A percentile compares a stretch with the other conserved stretches of the same genome.
Conservation (phyloP, 2,797 vertebrate genomes). For the Halcyon badia region DNA sequence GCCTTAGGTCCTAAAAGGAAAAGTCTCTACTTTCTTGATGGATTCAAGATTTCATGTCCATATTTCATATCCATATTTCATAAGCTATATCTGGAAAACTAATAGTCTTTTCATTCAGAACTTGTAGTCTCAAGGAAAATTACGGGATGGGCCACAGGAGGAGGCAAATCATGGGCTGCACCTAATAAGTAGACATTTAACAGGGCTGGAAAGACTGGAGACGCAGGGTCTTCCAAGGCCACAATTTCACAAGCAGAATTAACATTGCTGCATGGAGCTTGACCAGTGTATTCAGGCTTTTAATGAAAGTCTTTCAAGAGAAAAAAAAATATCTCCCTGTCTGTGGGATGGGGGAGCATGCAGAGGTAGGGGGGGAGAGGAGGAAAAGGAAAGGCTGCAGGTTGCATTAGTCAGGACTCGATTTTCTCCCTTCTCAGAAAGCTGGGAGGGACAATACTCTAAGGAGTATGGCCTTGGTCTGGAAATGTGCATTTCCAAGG, state of each 20-base stretch:
- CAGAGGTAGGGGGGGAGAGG: neutral
- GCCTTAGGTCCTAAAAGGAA: conserved; percentile 3
- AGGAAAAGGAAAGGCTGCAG: neutral
- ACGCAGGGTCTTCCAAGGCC: conserved; percentile 17
- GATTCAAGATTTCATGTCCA: conserved; percentile 30
- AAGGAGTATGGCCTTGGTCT: neutral
- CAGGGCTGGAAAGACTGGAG: neutral
- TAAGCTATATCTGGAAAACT: conserved; percentile 32
- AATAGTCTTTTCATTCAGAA: conserved; percentile 48
- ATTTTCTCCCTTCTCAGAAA: neutral
- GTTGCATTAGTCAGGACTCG: neutral
- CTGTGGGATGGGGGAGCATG: neutral
- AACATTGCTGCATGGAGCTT: conserved; percentile 35
- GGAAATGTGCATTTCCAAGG: neutral
- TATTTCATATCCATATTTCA: conserved; percentile 42
- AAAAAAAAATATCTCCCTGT: neutral
- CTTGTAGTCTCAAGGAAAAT: conserved; percentile 67
- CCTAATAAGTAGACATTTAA: conserved; percentile 63
- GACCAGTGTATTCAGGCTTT: conserved; percentile 10
- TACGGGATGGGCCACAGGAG: conserved; percentile 34
- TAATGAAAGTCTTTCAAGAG: neutral
- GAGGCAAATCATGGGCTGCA: conserved; percentile 34
- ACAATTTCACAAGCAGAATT: conserved; percentile 59
- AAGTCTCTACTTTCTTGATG: conserved; percentile 45
- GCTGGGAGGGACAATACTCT: neutral